Evolutionary conservation across 2,888 invertebrate species (phyloP).

Genomic region (Oxyscelio sp.): DNA sequence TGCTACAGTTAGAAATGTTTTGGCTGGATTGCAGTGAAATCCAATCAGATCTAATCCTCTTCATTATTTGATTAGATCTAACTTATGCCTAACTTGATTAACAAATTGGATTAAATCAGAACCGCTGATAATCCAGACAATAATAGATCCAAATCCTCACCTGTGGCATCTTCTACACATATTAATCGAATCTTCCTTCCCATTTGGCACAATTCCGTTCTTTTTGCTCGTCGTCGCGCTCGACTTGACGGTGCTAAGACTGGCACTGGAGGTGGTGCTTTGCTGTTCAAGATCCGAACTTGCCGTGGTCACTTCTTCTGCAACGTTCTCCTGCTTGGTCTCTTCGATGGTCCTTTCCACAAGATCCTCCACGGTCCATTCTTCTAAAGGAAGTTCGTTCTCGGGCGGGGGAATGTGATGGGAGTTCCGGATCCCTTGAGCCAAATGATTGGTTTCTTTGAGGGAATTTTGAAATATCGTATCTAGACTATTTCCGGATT

Average conservation of each 20-base stretch:
- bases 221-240: conserved; percentile 82
- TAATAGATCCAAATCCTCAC: conserved; percentile 72
- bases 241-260: conserved; percentile 86
- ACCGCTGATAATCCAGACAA: not conserved
- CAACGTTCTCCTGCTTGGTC: conserved; percentile 50
- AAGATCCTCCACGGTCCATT: conserved; percentile 86
- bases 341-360: conserved; percentile 85
- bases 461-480: conserved; percentile 77
- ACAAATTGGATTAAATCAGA: not conserved
- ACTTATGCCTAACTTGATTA: too few species aligned
- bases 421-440: conserved; percentile 87
- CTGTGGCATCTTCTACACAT: conserved; percentile 87
- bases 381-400: conserved; percentile 84
- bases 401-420: conserved; percentile 86
- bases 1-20: too few species aligned
- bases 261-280: conserved; percentile 86
- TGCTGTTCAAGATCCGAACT: conserved; percentile 87
- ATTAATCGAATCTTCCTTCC: conserved; percentile 85
- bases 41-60: too few species aligned
- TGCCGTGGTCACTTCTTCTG: conserved; percentile 81
- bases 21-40: too few species aligned
- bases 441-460: conserved; percentile 83
- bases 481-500: conserved; percentile 80
- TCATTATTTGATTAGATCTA: too few species aligned
- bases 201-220: conserved; percentile 81